Evolutionary conservation across 2,888 invertebrate genomes (phyloP).

Genomic region (Oegoconia quadripuncta): DNA sequence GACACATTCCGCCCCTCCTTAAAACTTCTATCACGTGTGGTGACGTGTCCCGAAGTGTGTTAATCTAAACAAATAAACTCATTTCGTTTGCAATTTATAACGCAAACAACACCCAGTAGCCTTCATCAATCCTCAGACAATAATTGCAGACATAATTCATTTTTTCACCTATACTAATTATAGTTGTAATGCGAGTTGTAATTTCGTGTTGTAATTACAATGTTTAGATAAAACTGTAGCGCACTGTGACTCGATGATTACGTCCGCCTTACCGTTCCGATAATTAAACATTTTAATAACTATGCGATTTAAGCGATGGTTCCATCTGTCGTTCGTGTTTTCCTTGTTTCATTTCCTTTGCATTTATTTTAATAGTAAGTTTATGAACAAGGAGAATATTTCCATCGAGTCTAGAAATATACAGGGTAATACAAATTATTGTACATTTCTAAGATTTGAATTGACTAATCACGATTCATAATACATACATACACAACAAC

Average conservation of each 20-base stretch:
- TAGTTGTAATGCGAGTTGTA: slow-evolving; percentile 40
- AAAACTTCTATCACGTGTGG: too few relatives aligned
- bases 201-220: slow-evolving; percentile 55
- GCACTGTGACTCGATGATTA: slow-evolving; percentile 57
- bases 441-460: too few relatives aligned
- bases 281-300: slow-evolving; percentile 78
- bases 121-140: slow-evolving; percentile 16
- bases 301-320: slow-evolving; percentile 38
- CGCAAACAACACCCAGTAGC: slow-evolving; percentile 14
- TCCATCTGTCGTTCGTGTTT: slow-evolving; percentile 25
- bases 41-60: too few relatives aligned
- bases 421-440: too few relatives aligned
- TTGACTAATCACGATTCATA: too few relatives aligned
- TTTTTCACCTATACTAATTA: slow-evolving; percentile 48
- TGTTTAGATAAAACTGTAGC: slow-evolving; percentile 70
- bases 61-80: slow-evolving; percentile 2
- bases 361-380: neutral
- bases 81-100: neutral
- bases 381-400: neutral
- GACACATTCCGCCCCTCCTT: too few relatives aligned
- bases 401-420: too few relatives aligned
- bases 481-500: too few relatives aligned
- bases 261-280: slow-evolving; percentile 72
- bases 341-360: slow-evolving; percentile 3
- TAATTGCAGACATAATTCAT: slow-evolving; percentile 28